Percentiles rank a stretch among this genome's conserved stretches.
phyloP scores from a whole-genome alignment of 2,797 vertebrate genomes.

The Eulemur coronatus region DNA sequence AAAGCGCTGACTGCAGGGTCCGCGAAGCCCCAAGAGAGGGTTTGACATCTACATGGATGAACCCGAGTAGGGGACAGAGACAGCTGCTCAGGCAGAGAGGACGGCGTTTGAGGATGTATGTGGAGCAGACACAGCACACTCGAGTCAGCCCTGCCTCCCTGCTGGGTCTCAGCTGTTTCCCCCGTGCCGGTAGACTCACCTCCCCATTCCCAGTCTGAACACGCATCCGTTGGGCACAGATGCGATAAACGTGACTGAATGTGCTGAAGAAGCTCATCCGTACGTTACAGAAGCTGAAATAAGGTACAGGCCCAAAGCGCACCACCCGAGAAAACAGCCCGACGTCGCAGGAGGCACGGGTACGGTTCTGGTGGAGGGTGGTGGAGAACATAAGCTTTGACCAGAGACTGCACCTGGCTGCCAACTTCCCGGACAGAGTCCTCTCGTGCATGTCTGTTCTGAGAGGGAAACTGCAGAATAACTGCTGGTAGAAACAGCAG shows the following conservation, averaged over 20 bases:
- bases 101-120: conserved; percentile 77
- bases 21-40: conserved; percentile 76
- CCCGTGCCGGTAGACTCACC: conserved; percentile 88
- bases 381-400: conserved; percentile 90
- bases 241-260: conserved; percentile 85
- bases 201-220: conserved; percentile 84
- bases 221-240: conserved; percentile 79
- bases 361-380: conserved; percentile 92
- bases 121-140: conserved; percentile 80
- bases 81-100: conserved; percentile 71
- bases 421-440: conserved; percentile 95
- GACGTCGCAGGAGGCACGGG: conserved; percentile 93
- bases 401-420: conserved; percentile 93
- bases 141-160: conserved; percentile 85
- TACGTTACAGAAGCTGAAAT: conserved; percentile 91
- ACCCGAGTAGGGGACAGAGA: conserved; percentile 81
- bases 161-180: conserved; percentile 89
- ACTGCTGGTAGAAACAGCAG: conserved; percentile 94
- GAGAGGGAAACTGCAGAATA: conserved; percentile 91
- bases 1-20: conserved; percentile 22
- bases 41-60: conserved; percentile 86
- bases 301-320: conserved; percentile 85
- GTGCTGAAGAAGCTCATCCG: conserved; percentile 90
- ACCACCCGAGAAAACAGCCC: conserved; percentile 92
- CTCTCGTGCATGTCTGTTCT: conserved; percentile 91